Base-by-base conservation (phyloP, 2,797 vertebrate species). In the Odontamblyopus rebecca region DNA sequence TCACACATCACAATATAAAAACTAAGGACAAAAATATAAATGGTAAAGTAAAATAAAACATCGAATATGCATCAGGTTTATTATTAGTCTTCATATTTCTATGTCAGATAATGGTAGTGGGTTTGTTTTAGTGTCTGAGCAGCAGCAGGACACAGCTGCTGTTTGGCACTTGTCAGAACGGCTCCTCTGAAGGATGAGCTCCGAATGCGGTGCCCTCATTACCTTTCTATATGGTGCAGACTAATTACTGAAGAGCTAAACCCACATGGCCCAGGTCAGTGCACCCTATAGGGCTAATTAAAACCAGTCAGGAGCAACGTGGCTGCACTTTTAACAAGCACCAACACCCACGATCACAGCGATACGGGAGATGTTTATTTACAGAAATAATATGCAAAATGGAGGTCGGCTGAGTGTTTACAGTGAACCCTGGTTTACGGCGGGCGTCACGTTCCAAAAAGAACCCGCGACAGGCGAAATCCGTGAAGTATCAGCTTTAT, bases 261-360 rank as follows among this genome's bases (percentile, higher is more conserved):
- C 44, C 68, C 32, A 41, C 5, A 64, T 69, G 59, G 54, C 57
- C 57, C 68, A 26, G 41, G 67, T 78, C 53, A 70, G 35, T 38
- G 4, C 68, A 57, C 35, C 48, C 57, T 59, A n/a, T 62, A 19
- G 51, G 32, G 16, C n/a, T 74, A 68, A 72, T 81, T 72, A 74
- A 15, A 78, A 8, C 4, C 48, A 69, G 41, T 13, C 38, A 18
- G 41, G 15, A 23, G 30, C 32, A 66, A 57, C 48, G 68, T 61
- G 6, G 27, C 56, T 11, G 63, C 18, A 41, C 4, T 23, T 68
- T 53, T 44, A 38, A 38, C 57, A 35, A 35, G n/a, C 11, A 71
- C 60, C 57, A 59, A 27, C 38, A 29, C 66, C 30, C 64, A 27
- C 13, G 12, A 7, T 29, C 32, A 26, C 8, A 15, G 5, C 1